Conservation (phyloP, 2,797 vertebrate species). For the Antrozous pallidus region DNA sequence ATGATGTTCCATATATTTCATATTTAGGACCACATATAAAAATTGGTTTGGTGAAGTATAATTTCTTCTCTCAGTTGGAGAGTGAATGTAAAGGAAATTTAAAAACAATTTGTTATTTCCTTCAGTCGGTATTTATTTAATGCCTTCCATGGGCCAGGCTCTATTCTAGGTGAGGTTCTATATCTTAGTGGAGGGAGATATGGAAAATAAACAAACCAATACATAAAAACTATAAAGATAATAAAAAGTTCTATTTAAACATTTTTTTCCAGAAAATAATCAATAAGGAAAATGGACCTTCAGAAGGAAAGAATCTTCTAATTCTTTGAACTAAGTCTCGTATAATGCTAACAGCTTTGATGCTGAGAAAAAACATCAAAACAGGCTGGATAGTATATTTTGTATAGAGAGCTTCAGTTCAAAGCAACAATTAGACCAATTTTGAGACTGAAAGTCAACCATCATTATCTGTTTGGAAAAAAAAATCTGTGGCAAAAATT, state of each 20-base stretch:
- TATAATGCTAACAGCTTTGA: not conserved
- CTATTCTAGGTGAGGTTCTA: not conserved
- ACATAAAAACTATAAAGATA: not conserved
- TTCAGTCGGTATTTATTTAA: not conserved
- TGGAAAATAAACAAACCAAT: not conserved
- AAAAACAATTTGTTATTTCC: not conserved
- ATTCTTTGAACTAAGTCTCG: not conserved
- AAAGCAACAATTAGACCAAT: not conserved
- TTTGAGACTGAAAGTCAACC: not conserved
- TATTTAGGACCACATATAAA: not conserved
- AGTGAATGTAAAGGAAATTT: not conserved
- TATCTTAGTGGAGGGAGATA: not conserved
- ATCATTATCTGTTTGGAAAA: not conserved
- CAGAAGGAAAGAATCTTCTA: not conserved
- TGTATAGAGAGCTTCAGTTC: not conserved
- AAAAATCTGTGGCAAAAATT: not conserved
- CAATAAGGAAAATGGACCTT: not conserved
- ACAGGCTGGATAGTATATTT: not conserved
- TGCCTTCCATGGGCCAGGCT: not conserved
- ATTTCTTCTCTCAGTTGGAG: not conserved
- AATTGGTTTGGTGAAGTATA: not conserved
- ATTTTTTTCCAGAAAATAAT: slow-evolving; percentile 1
- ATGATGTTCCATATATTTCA: not conserved
- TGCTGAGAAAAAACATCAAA: not conserved
- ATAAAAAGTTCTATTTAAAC: not conserved